Conservation (phyloP, 2,797 vertebrate genomes). For the Smutsia temminckii region DNA sequence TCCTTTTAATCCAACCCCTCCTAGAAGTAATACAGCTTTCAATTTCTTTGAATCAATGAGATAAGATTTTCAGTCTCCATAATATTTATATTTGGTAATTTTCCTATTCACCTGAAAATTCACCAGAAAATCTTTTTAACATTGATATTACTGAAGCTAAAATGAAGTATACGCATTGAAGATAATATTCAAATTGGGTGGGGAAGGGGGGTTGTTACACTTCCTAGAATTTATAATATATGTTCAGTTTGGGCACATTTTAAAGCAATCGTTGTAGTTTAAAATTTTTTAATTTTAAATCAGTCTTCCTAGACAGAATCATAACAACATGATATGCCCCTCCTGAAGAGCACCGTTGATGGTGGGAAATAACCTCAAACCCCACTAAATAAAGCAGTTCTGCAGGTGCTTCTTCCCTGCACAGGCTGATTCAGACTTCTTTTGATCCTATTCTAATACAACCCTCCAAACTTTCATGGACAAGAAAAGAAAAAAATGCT, state of each 20-base stretch:
- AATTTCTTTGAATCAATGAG: background rate
- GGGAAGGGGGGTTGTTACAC: background rate
- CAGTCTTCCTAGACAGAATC: too few relatives aligned
- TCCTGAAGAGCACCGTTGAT: background rate
- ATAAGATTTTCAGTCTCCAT: slow-evolving; percentile 35
- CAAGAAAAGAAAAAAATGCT: slow-evolving; percentile 71
- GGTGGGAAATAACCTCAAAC: slow-evolving; percentile 7
- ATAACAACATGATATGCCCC: background rate
- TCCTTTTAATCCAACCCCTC: background rate
- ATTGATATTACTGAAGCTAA: slow-evolving; percentile 32
- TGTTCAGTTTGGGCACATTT: background rate
- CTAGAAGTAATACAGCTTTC: background rate
- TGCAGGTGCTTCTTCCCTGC: background rate
- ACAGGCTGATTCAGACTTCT: background rate
- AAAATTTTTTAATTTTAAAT: too few relatives aligned
- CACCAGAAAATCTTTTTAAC: background rate
- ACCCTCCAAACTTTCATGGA: slow-evolving; percentile 52
- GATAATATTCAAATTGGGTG: background rate
- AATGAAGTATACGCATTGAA: background rate
- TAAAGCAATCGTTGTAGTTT: background rate
- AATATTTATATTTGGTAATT: background rate
- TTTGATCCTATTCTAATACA: slow-evolving; percentile 51
- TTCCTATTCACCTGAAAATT: background rate
- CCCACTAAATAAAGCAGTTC: background rate
- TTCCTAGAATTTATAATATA: background rate